These are phyloP conservation scores for Aurelia sp. DNA, from an alignment of 30 jellyfish, hydroid and myxozoan genomes.

Conservation along the genomic window DNA sequence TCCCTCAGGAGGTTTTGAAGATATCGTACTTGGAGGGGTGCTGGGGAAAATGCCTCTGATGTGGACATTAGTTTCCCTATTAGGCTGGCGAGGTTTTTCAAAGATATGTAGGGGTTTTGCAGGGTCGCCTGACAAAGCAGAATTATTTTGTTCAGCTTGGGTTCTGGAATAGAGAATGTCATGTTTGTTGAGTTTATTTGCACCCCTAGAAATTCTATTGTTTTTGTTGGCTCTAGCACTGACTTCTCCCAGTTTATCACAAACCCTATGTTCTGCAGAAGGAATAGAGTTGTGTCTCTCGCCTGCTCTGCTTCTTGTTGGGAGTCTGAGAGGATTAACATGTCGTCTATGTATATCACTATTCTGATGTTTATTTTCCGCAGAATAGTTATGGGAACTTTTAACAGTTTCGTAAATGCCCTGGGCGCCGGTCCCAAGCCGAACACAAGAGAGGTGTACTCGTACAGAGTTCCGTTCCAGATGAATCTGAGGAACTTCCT, in stretches of 20 bases:
- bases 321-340: constrained; percentile 10
- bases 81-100: constrained; percentile 17
- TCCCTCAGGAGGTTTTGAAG: constrained; percentile 23
- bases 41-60: constrained; percentile 45
- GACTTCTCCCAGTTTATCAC: constrained; percentile 1
- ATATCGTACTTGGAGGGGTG: not conserved
- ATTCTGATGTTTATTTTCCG: constrained; percentile 16
- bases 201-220: constrained; percentile 34
- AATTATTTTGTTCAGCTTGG: not conserved
- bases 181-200: not conserved
- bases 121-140: constrained; percentile 38
- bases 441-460: not conserved
- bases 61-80: constrained; percentile 51
- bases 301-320: not conserved
- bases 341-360: constrained; percentile 54
- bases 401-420: not conserved
- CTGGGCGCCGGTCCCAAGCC: constrained; percentile 2
- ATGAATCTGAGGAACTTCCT: not conserved
- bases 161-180: not conserved
- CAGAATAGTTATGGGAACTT: not conserved
- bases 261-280: not conserved
- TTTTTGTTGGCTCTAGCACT: constrained; percentile 6
- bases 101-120: constrained; percentile 10
- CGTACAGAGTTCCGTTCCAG: not conserved
- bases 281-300: not conserved